phyloP scores from a whole-genome alignment of 2,113 vertebrate species.

The Echinops telfairi region DNA sequence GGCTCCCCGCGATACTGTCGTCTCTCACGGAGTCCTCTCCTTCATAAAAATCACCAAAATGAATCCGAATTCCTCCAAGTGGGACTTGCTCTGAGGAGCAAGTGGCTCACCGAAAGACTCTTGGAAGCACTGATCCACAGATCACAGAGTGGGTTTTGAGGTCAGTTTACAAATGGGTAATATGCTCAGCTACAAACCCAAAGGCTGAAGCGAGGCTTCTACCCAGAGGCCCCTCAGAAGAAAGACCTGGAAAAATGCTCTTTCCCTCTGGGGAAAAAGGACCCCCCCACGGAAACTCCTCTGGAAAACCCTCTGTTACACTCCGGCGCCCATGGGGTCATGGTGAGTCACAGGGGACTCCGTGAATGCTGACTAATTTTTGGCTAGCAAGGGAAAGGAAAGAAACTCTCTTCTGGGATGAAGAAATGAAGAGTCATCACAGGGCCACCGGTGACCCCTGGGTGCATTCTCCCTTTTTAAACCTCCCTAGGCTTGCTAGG shows the following conservation, averaged over 20 bases:
- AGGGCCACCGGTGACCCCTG: too few species aligned
- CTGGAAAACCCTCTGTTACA: background rate
- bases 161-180: background rate
- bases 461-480: background rate
- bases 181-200: background rate
- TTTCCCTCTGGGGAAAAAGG: too few species aligned
- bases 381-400: background rate
- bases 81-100: background rate
- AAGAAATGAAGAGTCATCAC: background rate
- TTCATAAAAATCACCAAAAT: background rate
- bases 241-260: background rate
- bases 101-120: accelerated
- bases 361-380: background rate
- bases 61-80: background rate
- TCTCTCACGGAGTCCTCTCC: accelerated
- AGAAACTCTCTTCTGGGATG: too few species aligned
- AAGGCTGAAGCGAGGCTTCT: background rate
- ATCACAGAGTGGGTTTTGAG: background rate
- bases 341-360: background rate
- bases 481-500: background rate
- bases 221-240: background rate
- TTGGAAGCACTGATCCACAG: accelerated
- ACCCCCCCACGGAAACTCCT: background rate
- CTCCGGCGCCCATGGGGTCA: background rate
- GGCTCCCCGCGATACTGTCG: accelerated